A percentile compares a stretch with the other conserved stretches of the same genome.
These are phyloP conservation scores for Digitonthophagus gazella DNA, from an alignment of 2,888 invertebrate species.

Conservation along the genomic window DNA sequence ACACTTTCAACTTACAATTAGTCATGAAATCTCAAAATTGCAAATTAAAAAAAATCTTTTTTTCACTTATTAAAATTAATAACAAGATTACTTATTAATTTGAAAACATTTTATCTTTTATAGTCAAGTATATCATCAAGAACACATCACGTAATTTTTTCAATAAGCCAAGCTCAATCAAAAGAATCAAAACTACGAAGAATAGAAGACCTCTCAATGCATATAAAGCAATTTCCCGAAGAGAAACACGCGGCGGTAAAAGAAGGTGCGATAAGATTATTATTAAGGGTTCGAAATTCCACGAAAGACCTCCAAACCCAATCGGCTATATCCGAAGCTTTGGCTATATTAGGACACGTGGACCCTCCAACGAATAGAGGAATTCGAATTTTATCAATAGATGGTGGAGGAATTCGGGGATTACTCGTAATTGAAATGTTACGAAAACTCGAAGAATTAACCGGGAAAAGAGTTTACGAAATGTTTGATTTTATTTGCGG, in stretches of 20 bases:
- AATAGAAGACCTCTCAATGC: conserved; percentile 68
- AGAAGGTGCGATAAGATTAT: conserved; percentile 66
- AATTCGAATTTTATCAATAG: conserved; percentile 78
- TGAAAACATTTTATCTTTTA: too few species aligned
- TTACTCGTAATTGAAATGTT: conserved; percentile 81
- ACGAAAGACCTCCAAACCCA: conserved; percentile 45
- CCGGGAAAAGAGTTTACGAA: conserved; percentile 67
- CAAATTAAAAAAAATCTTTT: too few species aligned
- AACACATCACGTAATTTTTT: conserved; percentile 65
- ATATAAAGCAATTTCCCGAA: conserved; percentile 73
- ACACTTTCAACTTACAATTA: too few species aligned
- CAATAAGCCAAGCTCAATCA: conserved; percentile 60
- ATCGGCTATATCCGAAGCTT: conserved; percentile 53
- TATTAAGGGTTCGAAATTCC: conserved; percentile 58
- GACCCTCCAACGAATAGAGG: conserved; percentile 70
- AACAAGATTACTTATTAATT: too few species aligned
- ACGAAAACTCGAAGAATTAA: conserved; percentile 70
- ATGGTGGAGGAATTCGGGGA: conserved; percentile 91
- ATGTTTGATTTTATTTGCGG: conserved; percentile 87
- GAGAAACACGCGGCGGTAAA: conserved; percentile 71
- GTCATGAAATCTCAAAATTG: too few species aligned
- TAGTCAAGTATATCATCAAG: conserved; percentile 63
- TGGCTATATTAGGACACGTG: conserved; percentile 70
- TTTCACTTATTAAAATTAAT: too few species aligned
- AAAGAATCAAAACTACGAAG: conserved; percentile 59